Conservation (phyloP, 2,888 invertebrate species). For the Phrixothrix hirtus region DNA sequence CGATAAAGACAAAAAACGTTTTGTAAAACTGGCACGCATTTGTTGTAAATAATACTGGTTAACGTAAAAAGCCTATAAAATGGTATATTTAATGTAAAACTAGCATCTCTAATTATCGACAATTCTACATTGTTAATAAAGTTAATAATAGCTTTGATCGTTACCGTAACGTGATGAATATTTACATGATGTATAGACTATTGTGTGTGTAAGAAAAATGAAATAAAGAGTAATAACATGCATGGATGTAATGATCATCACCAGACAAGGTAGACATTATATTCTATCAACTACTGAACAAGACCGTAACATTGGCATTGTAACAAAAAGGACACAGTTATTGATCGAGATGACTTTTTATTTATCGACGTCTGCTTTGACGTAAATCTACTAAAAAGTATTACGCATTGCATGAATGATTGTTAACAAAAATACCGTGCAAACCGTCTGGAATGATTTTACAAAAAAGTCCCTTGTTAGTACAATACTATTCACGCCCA, state of each 20-base stretch:
- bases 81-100: no score
- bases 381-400: no score
- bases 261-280: conserved; percentile 22
- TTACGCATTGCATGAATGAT: no score
- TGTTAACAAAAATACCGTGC: conserved; percentile 2
- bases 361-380: no score
- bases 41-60: no score
- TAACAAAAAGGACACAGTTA: conserved; percentile 12
- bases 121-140: conserved; percentile 14
- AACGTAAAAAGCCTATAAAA: no score
- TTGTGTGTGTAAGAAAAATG: conserved; percentile 19
- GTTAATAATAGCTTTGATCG: conserved; percentile 9
- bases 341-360: conserved; percentile 16
- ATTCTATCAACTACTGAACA: conserved; percentile 20
- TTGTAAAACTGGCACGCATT: no score
- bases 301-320: conserved; percentile 8
- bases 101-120: conserved; percentile 17
- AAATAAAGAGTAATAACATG: conserved; percentile 20
- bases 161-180: conserved; percentile 14
- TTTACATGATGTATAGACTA: conserved; percentile 21
- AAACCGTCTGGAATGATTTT: conserved; percentile 25
- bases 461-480: conserved; percentile 24
- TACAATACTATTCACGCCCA: conserved; percentile 29
- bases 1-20: no score
- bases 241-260: conserved; percentile 14